Evolutionary conservation across 2,113 vertebrate species (phyloP).

Genomic region (Proterorhinus semilunaris): DNA sequence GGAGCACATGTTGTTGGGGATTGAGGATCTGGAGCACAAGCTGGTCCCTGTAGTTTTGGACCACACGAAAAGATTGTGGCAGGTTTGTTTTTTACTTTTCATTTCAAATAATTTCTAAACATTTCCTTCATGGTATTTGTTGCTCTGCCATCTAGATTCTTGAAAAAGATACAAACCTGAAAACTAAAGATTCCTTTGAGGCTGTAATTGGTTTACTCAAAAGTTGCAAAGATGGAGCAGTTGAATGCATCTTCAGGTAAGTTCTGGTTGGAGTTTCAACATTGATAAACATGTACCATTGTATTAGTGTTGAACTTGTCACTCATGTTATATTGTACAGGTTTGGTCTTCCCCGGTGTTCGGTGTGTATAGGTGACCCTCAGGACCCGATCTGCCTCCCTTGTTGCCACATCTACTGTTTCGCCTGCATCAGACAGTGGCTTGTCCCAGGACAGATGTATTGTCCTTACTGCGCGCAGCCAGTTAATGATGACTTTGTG

Average conservation of each 20-base stretch:
- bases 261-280: background rate
- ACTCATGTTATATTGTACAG: conserved; percentile 58
- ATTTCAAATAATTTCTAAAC: background rate
- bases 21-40: conserved; percentile 57
- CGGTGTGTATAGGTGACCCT: conserved; percentile 80
- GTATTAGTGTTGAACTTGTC: background rate
- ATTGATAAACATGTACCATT: background rate
- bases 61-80: conserved; percentile 66
- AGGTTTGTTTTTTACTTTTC: conserved; percentile 69
- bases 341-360: conserved; percentile 70
- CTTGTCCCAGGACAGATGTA: conserved; percentile 76
- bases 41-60: conserved; percentile 72
- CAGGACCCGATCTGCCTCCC: conserved; percentile 81
- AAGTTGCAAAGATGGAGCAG: conserved; percentile 81
- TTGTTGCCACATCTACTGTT: conserved; percentile 85
- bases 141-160: conserved; percentile 76
- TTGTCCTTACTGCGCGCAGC: conserved; percentile 79
- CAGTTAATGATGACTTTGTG: conserved; percentile 58
- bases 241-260: conserved; percentile 78
- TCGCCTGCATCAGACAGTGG: conserved; percentile 77
- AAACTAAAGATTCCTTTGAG: conserved; percentile 77
- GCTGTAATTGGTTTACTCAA: conserved; percentile 81
- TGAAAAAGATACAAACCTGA: conserved; percentile 80
- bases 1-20: conserved; percentile 83
- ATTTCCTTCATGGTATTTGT: background rate